These are phyloP conservation scores for Alentia gelatinosa DNA, from an alignment of 2,888 invertebrate species.

Conservation along the genomic window DNA sequence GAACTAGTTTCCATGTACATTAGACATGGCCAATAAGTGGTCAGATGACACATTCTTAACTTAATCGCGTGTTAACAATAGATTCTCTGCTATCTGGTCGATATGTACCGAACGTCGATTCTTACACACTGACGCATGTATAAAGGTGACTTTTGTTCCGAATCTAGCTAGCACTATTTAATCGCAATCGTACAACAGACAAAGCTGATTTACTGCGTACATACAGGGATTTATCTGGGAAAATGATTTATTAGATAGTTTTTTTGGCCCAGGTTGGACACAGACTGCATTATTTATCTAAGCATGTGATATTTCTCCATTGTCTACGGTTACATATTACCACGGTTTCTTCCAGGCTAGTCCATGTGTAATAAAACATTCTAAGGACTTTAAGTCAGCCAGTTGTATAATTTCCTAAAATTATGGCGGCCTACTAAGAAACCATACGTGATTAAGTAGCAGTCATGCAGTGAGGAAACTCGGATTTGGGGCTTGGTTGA, in stretches of 20 bases:
- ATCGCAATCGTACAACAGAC: not conserved
- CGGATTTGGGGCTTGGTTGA: not conserved
- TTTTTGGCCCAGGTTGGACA: not conserved
- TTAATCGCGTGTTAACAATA: too few relatives aligned
- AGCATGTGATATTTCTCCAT: not conserved
- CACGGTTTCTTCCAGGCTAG: slow-evolving; percentile 1
- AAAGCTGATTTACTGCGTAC: not conserved
- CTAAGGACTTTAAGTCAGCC: too few relatives aligned
- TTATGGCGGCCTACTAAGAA: not conserved
- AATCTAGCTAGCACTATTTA: not conserved
- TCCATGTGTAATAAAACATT: not conserved
- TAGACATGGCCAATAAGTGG: too few relatives aligned
- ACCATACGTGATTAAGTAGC: too few relatives aligned
- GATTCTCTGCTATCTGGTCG: too few relatives aligned
- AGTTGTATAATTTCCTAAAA: not conserved
- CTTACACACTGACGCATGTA: too few relatives aligned
- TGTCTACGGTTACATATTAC: not conserved
- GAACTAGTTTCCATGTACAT: too few relatives aligned
- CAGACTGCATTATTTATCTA: not conserved
- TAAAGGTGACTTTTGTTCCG: not conserved
- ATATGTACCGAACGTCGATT: too few relatives aligned
- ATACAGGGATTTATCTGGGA: not conserved
- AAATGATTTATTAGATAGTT: not conserved
- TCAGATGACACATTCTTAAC: too few relatives aligned
- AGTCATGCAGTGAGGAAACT: not conserved